Conservation (phyloP, 2,113 vertebrate species). For the Passer montanus region DNA sequence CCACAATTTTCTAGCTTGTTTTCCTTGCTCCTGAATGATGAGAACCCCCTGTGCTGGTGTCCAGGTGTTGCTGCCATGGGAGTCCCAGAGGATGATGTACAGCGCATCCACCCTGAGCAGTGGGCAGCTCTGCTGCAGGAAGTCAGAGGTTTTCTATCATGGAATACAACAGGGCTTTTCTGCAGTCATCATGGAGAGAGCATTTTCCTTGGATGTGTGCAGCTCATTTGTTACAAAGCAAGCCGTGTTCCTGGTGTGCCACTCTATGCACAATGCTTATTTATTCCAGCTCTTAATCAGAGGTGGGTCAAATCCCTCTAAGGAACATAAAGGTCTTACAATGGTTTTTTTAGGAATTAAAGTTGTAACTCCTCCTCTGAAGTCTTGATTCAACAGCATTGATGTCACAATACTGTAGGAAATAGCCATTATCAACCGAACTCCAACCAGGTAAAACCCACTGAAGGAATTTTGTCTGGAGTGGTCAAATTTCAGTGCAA, state of each 20-base stretch:
- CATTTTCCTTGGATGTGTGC: neutral
- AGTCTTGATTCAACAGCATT: neutral
- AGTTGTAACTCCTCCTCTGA: slow-evolving; percentile 11
- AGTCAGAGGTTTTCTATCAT: neutral
- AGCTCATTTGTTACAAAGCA: neutral
- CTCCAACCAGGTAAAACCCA: neutral
- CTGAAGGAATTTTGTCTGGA: neutral
- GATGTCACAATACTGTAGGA: neutral
- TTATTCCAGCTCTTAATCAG: slow-evolving; percentile 19
- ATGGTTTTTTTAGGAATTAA: slow-evolving; percentile 1
- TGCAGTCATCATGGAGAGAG: neutral
- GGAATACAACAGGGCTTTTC: neutral
- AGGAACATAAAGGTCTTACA: neutral
- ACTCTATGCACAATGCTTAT: neutral
- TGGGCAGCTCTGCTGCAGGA: neutral
- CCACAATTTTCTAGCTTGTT: neutral
- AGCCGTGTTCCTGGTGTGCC: neutral
- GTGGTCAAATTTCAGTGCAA: slow-evolving; percentile 16
- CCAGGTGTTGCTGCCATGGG: neutral
- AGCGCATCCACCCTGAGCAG: neutral
- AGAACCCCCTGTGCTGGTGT: neutral
- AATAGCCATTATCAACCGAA: neutral
- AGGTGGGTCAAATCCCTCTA: neutral
- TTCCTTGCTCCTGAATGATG: neutral
- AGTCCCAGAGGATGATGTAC: neutral